Percentiles rank a stretch among this genome's conserved stretches.
These are phyloP conservation scores for Macrophya alboannulata DNA, from an alignment of 2,888 invertebrate species.

Conservation along the genomic window DNA sequence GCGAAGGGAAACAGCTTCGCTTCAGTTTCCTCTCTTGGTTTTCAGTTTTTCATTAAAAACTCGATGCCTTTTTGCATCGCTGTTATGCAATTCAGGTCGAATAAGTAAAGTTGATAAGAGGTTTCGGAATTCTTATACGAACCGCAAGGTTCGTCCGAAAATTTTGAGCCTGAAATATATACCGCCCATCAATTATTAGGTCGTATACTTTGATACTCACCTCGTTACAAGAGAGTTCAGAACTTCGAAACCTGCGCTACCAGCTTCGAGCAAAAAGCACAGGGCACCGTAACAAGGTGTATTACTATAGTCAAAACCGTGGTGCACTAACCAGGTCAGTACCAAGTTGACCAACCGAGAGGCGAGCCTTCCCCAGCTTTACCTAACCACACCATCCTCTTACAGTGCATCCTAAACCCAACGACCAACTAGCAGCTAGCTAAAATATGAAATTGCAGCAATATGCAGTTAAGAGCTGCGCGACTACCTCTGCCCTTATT, in stretches of 20 bases:
- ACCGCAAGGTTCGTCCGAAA: background rate
- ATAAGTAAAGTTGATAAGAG: background rate
- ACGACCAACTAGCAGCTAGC: conserved; percentile 40
- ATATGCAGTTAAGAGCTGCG: conserved; percentile 69
- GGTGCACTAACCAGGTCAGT: background rate
- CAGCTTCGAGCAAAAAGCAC: conserved; percentile 51
- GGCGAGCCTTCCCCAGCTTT: conserved; percentile 16
- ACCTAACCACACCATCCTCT: conserved; percentile 48
- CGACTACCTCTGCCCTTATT: conserved; percentile 44
- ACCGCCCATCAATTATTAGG: background rate
- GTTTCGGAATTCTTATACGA: too few species aligned
- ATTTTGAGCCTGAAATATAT: background rate
- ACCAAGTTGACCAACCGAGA: conserved; percentile 24
- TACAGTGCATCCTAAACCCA: conserved; percentile 21
- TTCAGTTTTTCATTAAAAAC: background rate
- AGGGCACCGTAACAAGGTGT: conserved; percentile 58
- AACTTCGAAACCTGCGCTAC: background rate
- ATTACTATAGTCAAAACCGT: conserved; percentile 7
- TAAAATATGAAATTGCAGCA: conserved; percentile 70
- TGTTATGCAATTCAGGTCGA: too few species aligned
- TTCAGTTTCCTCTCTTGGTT: background rate
- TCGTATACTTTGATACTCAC: background rate
- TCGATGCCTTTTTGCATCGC: background rate
- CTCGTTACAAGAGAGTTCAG: background rate
- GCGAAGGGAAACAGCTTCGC: background rate